Percentiles rank a stretch among this genome's conserved stretches.
Evolutionary conservation across 2,797 vertebrate genomes (phyloP).

Genomic region (Tokudaia tokunoshimensis): DNA sequence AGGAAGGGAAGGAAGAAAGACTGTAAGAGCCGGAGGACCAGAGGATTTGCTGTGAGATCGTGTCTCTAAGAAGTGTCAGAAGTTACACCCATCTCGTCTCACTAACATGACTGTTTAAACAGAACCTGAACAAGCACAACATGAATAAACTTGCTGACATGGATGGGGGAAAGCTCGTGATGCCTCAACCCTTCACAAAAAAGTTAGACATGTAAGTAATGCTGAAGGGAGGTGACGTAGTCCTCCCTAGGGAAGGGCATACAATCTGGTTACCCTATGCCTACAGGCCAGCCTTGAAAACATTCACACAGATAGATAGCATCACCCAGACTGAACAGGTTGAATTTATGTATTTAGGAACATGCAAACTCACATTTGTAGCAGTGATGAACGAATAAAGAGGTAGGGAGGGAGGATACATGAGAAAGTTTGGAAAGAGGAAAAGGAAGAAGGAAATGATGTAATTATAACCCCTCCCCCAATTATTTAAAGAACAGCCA

Average conservation of each 20-base stretch:
- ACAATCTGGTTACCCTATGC: too few relatives aligned
- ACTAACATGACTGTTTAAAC: background rate
- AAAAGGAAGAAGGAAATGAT: background rate
- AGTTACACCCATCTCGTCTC: background rate
- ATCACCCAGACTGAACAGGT: too few relatives aligned
- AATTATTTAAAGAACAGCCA: constrained; percentile 2
- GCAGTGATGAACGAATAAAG: background rate
- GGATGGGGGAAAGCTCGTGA: too few relatives aligned
- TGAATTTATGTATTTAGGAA: background rate
- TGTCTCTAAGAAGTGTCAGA: background rate
- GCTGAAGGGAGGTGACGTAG: background rate
- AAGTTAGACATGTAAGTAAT: background rate
- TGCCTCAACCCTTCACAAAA: background rate
- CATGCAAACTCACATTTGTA: background rate
- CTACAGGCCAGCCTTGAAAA: background rate
- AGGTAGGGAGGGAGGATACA: background rate
- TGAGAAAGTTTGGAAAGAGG: background rate
- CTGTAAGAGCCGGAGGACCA: background rate
- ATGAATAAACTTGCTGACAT: background rate
- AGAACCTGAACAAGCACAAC: background rate
- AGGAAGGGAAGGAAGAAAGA: background rate
- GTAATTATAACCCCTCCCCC: background rate
- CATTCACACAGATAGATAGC: background rate
- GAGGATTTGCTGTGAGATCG: background rate
- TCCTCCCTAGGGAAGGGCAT: background rate